phyloP scores from a whole-genome alignment of 1,140 invertebrate genomes.

The Brachionus rotundiformis region DNA sequence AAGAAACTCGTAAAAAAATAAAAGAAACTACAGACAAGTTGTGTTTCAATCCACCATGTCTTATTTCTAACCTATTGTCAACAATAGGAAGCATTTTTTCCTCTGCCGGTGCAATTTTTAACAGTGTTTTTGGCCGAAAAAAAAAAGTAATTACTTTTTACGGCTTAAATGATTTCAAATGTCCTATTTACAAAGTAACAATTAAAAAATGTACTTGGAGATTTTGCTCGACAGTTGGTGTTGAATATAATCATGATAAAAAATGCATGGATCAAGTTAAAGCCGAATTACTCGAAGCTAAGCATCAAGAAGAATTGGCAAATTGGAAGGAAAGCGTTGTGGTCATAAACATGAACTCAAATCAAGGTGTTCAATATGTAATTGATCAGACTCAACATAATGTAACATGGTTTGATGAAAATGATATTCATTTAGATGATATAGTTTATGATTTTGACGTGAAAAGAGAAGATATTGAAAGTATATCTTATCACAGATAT shows the following conservation, averaged over 20 bases:
- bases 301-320: not conserved
- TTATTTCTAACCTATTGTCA: not conserved
- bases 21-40: not conserved
- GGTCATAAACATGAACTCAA: not conserved
- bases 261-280: not conserved
- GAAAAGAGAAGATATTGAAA: not conserved
- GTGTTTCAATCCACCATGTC: conserved; percentile 2
- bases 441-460: not conserved
- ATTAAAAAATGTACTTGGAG: not conserved
- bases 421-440: not conserved
- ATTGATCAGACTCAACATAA: not conserved
- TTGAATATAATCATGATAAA: not conserved
- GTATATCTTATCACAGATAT: not conserved
- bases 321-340: not conserved
- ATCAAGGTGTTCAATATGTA: not conserved
- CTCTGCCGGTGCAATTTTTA: not conserved
- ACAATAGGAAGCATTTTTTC: not conserved
- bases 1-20: not conserved
- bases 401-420: not conserved
- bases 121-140: not conserved
- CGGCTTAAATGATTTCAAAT: conserved; percentile 13
- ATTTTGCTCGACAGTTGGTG: not conserved
- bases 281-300: not conserved
- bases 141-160: not conserved
- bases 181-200: not conserved